These are phyloP conservation scores for Lutraria rhynchaena DNA, from an alignment of 1,140 invertebrate genomes.

Conservation along the genomic window DNA sequence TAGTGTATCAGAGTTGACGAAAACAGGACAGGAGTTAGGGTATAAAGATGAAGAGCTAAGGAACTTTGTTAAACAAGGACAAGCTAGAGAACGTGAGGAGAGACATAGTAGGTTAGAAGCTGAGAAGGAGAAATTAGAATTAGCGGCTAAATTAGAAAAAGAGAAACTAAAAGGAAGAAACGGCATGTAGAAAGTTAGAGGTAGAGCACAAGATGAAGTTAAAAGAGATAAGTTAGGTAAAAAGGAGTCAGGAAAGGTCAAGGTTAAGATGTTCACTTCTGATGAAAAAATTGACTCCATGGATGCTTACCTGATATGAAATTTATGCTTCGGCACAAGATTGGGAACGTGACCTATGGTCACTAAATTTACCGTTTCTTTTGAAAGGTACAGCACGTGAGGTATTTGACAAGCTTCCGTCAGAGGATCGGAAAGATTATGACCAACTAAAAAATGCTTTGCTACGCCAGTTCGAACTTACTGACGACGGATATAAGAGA, in stretches of 20 bases:
- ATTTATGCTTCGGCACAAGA: conserved; percentile 1
- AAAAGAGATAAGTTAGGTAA: background rate
- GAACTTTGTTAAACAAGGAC: no score
- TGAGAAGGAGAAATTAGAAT: no score
- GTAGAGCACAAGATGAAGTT: background rate
- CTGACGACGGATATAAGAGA: background rate
- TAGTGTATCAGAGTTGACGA: background rate
- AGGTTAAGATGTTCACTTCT: background rate
- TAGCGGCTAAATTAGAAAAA: background rate
- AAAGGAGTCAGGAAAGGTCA: background rate
- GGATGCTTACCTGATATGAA: background rate
- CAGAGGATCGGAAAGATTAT: background rate
- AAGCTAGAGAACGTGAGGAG: background rate
- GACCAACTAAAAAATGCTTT: no score
- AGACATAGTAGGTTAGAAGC: background rate
- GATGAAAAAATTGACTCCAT: conserved; percentile 10
- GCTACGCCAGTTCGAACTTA: background rate
- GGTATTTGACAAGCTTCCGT: background rate
- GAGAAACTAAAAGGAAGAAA: background rate
- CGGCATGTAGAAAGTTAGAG: background rate
- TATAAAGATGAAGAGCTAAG: background rate
- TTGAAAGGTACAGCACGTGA: background rate
- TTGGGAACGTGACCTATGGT: background rate
- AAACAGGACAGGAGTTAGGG: background rate
- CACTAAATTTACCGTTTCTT: background rate